Evolutionary conservation across 2,797 vertebrate genomes (phyloP), one percentile per base, ranked within the genome.

Genomic region (Strix occidentalis): DNA sequence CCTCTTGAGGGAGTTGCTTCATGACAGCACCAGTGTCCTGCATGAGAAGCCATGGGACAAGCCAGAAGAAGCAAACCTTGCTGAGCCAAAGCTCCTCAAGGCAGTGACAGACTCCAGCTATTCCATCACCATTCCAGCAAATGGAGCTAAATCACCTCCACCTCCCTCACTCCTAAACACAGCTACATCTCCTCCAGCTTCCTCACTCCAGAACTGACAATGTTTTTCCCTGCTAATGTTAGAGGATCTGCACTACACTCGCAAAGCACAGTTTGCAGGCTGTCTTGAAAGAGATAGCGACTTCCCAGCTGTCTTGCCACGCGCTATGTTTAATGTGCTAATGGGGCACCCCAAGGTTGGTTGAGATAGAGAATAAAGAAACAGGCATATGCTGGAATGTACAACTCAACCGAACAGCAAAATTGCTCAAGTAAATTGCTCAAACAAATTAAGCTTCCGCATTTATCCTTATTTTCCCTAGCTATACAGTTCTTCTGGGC

Each of bases 321-420:
- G 5, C 43, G 5, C 25, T 6, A 2, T 4, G 53, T 13, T 41
- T 4, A 12, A 12, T 0, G 56, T 6, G 71, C 83, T 93, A 71
- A 93, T 69, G 96, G 96, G 93, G 92, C 94, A 94, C 84, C 96
- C 91, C 89, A 12, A 75, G 95, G 89, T 2, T 80, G 95, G 17
- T 3, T 23, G n/a, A 54, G 82, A 80, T 7, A 8, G 90, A 70
- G 33, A 92, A 75, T 9, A 14, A 39, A 46, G 82, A 63, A 25
- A 31, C 4, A 4, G 90, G 94, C 96, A 96, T 58, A 82, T 96
- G 94, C 83, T 90, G 85, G 63, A 72, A 84, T 0, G 58, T 57
- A 56, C 64, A 11, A 37, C 75, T 53, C 78, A 25, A 66, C 20
- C 21, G 0, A 68, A 60, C 20, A 64, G 87, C 92, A 54, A 29